These are phyloP conservation scores for Eugnorisma glareosa DNA, from an alignment of 2,888 invertebrate genomes.

Conservation along the genomic window DNA sequence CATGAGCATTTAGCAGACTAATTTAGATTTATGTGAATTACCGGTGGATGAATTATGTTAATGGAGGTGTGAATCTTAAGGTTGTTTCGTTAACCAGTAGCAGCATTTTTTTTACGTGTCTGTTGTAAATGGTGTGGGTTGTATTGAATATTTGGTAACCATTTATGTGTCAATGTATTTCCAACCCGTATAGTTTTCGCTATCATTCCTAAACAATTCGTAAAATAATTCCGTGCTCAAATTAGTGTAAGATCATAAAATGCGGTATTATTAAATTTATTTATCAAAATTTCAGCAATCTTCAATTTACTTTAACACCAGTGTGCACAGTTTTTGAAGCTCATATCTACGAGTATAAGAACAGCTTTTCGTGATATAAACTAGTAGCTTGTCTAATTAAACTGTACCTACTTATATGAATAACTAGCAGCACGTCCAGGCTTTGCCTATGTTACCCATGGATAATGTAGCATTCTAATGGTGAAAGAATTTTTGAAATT, in stretches of 20 bases:
- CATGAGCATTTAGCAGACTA: background rate
- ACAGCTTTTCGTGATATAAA: too few relatives aligned
- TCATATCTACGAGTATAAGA: too few relatives aligned
- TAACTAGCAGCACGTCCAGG: too few relatives aligned
- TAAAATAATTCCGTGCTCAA: background rate
- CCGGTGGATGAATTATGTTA: background rate
- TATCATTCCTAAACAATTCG: background rate
- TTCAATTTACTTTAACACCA: background rate
- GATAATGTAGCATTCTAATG: too few relatives aligned
- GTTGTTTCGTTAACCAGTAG: background rate
- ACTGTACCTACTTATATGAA: background rate
- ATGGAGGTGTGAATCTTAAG: conserved; percentile 17
- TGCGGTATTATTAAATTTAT: background rate
- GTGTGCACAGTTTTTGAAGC: too few relatives aligned
- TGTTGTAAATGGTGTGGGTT: background rate
- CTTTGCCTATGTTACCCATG: too few relatives aligned
- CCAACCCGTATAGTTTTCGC: background rate
- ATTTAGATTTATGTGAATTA: conserved; percentile 7
- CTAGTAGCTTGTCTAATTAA: background rate
- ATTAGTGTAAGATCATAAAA: background rate
- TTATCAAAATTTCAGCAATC: background rate
- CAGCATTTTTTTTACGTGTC: background rate
- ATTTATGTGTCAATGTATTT: too few relatives aligned
- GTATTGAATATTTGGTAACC: too few relatives aligned
- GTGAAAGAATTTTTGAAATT: too few relatives aligned